Base-by-base conservation (phyloP, 2,113 vertebrate genomes). In the Stegastes partitus region DNA sequence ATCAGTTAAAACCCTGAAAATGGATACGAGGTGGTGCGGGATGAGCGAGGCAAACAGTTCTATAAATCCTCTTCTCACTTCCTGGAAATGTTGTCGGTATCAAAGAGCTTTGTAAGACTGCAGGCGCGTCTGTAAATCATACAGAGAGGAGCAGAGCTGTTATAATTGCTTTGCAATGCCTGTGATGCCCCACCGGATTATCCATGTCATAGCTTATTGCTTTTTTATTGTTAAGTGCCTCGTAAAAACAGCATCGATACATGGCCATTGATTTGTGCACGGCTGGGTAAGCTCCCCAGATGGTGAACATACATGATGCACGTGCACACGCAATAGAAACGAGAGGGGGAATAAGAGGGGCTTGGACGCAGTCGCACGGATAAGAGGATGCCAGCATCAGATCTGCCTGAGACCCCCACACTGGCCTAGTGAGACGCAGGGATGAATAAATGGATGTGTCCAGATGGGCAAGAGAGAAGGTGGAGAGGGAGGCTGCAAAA, bases 151-250 rank as follows among this genome's bases (percentile, higher is more conserved):
- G 87, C 69, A 71, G 83, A 85, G 87, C 68, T 86, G 84, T 84
- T 91, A 76, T 89, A 91, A 90, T 86, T 91, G 89, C 85, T 81
- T 74, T 84, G 76, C 72, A 80, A 85, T 81, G 70, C 77, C 73
- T 70, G 64, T 58, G 90, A 89, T 89, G 86, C 78, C 83, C 88
- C 72, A 66, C 23, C 49, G 31, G 83, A 90, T 93, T 92, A 90
- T 88, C 80, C 71, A 62, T 88, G 90, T 91, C 90, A 82, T 80
- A 91, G 82, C 74, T 91, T 88, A 92, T 92, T 89, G 92, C 82
- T 84, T 91, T 92, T 91, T 90, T 85, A 91, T 91, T 91, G 84
- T 91, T 91, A 90, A 92, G 86, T 88, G 87, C 75, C 88, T 85
- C 87, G 67, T 93, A 89, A 93, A 91, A 89, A 74, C 23, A 7